Evolutionary conservation across 2,113 vertebrate species (phyloP).

Genomic region (Myocastor coypus): DNA sequence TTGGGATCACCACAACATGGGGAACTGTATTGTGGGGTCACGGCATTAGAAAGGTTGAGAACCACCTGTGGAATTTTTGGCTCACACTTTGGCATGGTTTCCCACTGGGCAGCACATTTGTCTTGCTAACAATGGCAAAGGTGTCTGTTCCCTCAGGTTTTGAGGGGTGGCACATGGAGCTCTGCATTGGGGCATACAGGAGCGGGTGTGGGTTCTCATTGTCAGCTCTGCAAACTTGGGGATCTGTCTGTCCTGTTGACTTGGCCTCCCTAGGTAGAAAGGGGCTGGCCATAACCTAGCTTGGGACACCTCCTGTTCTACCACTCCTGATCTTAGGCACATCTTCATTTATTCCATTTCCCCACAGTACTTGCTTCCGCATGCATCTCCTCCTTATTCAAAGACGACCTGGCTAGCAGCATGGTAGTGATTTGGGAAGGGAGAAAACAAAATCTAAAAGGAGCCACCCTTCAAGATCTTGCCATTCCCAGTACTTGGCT

Average conservation of each 20-base stretch:
- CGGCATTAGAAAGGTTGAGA: no score
- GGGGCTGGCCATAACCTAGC: no score
- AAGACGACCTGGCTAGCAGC: constrained; percentile 61
- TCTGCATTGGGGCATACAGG: not conserved
- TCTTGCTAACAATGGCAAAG: not conserved
- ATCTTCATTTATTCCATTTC: constrained; percentile 1
- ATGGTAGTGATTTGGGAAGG: not conserved
- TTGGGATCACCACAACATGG: no score
- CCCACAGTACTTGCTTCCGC: constrained; percentile 14
- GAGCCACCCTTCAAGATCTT: constrained; percentile 62
- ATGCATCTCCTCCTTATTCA: not conserved
- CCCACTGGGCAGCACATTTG: not conserved
- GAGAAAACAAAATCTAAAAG: not conserved
- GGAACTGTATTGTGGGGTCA: no score
- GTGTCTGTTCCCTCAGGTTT: not conserved
- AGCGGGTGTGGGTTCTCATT: not conserved
- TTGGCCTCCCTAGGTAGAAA: not conserved
- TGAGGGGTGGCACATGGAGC: not conserved
- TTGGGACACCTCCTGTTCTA: not conserved
- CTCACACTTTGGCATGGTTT: not conserved
- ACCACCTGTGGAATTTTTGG: not conserved
- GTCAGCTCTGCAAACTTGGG: not conserved
- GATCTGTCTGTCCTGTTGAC: not conserved
- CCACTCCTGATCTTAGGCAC: not conserved
- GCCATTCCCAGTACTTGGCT: not conserved